These are phyloP conservation scores for Erebia ligea DNA, from an alignment of 2,888 invertebrate genomes.

Conservation along the genomic window DNA sequence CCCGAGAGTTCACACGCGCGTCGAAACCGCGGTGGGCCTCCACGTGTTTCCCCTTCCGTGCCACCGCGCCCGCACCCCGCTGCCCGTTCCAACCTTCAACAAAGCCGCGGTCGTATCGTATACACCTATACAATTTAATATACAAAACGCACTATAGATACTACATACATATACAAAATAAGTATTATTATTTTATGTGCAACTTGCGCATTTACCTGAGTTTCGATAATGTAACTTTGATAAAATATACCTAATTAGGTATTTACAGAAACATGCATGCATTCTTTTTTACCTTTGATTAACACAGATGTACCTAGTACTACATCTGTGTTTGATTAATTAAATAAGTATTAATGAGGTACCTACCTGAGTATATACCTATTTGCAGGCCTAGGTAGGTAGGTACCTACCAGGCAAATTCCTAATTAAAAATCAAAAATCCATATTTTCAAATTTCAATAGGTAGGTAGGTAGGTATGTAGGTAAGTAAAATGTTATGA, in stretches of 20 bases:
- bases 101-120: conserved; percentile 61
- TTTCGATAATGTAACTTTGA: neutral
- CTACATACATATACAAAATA: conserved; percentile 30
- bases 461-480: too few species aligned
- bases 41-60: conserved; percentile 67
- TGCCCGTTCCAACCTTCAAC: conserved; percentile 65
- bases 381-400: too few species aligned
- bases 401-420: too few species aligned
- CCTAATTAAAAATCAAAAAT: too few species aligned
- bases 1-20: conserved; percentile 76
- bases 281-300: neutral
- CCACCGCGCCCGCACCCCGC: conserved; percentile 51
- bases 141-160: conserved; percentile 39
- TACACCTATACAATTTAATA: conserved; percentile 46
- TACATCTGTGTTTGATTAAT: too few species aligned
- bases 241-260: neutral
- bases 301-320: neutral
- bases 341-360: too few species aligned
- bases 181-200: conserved; percentile 30
- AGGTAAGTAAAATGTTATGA: too few species aligned
- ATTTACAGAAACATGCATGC: neutral
- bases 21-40: conserved; percentile 84
- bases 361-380: too few species aligned
- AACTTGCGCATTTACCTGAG: conserved; percentile 27
- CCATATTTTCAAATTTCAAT: too few species aligned